phyloP scores from a whole-genome alignment of 2,797 vertebrate genomes.

The Sebastolobus altivelis region DNA sequence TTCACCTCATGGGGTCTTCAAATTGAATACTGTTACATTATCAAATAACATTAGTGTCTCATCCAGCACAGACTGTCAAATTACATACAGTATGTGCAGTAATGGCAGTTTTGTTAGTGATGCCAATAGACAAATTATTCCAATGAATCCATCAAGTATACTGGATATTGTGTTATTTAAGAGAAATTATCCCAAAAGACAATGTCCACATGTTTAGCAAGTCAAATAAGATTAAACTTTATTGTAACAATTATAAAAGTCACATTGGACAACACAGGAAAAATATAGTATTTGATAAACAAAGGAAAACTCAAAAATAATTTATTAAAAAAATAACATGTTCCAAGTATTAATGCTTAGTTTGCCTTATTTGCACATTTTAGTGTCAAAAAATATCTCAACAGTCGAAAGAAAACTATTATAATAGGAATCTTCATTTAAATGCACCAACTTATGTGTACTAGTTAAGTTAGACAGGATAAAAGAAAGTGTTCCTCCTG shows the following conservation, averaged over 20 bases:
- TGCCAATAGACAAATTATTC: constrained; percentile 12
- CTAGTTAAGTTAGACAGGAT: constrained; percentile 19
- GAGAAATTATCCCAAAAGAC: not conserved
- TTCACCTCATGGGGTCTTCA: constrained; percentile 54
- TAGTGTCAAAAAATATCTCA: constrained; percentile 13
- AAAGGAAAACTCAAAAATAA: not conserved
- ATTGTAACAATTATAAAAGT: not conserved
- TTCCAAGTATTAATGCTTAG: constrained; percentile 8
- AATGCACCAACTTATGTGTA: not conserved
- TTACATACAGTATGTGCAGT: constrained; percentile 35
- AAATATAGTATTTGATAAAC: not conserved
- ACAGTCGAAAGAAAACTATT: not conserved
- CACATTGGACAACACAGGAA: not conserved
- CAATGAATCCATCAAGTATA: not conserved
- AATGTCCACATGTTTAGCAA: not conserved
- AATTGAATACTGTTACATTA: constrained; percentile 48
- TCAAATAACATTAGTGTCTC: constrained; percentile 46
- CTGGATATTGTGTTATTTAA: constrained; percentile 5
- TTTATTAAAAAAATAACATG: not conserved
- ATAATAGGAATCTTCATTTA: not conserved
- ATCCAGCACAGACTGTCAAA: constrained; percentile 39
- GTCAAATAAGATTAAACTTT: not conserved
- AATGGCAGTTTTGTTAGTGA: constrained; percentile 39
- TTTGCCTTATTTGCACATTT: constrained; percentile 10
- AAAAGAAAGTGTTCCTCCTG: constrained; percentile 37